Evolutionary conservation across 1,140 invertebrate species (phyloP), one percentile per base, ranked within the genome.

Genomic region (Heterodera schachtii): DNA sequence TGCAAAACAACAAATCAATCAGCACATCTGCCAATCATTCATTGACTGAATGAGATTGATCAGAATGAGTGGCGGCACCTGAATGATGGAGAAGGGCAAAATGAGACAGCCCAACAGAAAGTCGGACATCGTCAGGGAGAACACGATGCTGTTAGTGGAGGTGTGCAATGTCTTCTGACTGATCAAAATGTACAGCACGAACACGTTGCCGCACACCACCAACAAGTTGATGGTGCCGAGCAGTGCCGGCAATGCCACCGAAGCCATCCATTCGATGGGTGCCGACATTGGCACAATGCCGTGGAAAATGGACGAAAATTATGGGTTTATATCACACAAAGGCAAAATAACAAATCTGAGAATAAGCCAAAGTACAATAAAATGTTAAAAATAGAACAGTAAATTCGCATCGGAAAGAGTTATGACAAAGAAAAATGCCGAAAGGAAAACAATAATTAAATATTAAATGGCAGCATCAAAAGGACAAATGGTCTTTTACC

Each of bases 81-180:
- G 87, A 44, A 87, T 81, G 60, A 90, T 88, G 46, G 89, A 86
- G 79, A 91, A 91, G 5, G 91, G 91, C 78, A 92, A 83, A 66
- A 92, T 90, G 43, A 90, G 77, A 73, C 90, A 85, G 49, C 90
- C 91, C 8, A 91, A 81, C 43, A 91, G 79, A 69, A 91, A 85
- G 82, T 91, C 91, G 19, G 90, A 86, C 46, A 90, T 75, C 9
- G 88, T 90, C 3, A 89, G 82, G 19, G 88, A 90, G 41, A 90
- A 80, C 5, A 89, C 88, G 69, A 89, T 86, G 44, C 80, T 84
- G 79, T 89, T 89, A 16, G 88, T 89, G 21, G 87, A 84, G 41
- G 87, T 90, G 73, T 88, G 88, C n/a, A 89, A 77, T 8, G 84
- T 80, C 64, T 86, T 84, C 73, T 89, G 89, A 13, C 78, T 81